A percentile compares a stretch with the other conserved stretches of the same genome.
Evolutionary conservation across 2,888 invertebrate genomes (phyloP).

Genomic region (Pterobdella sp.): DNA sequence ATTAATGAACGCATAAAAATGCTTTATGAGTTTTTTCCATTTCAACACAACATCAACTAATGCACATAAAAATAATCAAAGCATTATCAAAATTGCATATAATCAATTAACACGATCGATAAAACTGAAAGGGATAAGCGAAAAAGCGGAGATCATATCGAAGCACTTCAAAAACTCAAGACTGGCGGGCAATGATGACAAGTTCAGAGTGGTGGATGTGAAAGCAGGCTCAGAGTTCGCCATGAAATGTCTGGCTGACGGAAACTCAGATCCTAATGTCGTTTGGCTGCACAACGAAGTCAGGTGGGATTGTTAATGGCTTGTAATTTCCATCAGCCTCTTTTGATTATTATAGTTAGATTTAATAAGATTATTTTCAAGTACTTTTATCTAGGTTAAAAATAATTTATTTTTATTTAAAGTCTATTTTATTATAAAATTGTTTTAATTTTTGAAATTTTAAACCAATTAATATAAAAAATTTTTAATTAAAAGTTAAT

Average conservation of each 20-base stretch:
- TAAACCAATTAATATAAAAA: conserved; percentile 1
- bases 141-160: conserved; percentile 1
- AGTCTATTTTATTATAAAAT: conserved; percentile 8
- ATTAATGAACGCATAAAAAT: no score
- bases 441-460: conserved; percentile 1
- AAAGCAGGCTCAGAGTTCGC: conserved; percentile 55
- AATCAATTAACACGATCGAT: no score
- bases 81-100: neutral
- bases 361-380: neutral
- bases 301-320: conserved; percentile 37
- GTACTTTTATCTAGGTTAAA: neutral
- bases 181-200: conserved; percentile 43
- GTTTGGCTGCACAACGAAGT: conserved; percentile 59
- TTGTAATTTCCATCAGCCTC: neutral
- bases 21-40: no score
- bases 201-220: conserved; percentile 43
- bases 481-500: no score
- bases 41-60: no score
- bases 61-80: neutral
- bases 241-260: conserved; percentile 62
- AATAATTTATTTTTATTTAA: neutral
- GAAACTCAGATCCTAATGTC: conserved; percentile 61
- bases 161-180: conserved; percentile 33
- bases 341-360: neutral
- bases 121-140: neutral